Evolutionary conservation across 2,113 vertebrate genomes (phyloP), one percentile per base, ranked within the genome.

Genomic region (Boulengerochromis microlepis): DNA sequence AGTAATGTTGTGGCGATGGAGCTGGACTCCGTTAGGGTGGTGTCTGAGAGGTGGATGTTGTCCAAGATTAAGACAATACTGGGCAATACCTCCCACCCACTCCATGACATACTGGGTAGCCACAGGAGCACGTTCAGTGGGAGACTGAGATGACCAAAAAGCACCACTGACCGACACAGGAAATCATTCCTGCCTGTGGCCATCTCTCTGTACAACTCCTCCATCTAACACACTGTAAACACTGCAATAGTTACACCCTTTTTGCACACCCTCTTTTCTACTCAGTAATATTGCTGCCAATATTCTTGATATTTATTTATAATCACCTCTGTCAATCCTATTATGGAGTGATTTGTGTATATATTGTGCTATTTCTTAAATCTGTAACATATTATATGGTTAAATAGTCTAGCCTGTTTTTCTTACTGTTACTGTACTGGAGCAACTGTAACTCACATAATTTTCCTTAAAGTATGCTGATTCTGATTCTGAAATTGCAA

Each of bases 111-210:
- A 10, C 16, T 61, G 29, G 29, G 29, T 0, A 61, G 16, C 57
- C 29, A 3, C 16, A 33, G 29, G 29, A 61, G 57, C 16, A 0
- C 1, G 2, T 33, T 61, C 9, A 33, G 57, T 1, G 57, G 57
- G 57, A 61, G 29, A 61, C 57, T 0, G 29, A 61, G 57, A 61
- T 61, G 9, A 33, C 16, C 16, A 18, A 61, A 29, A 0, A 29
- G 0, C 56, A 59, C 56, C 56, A 8, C 4, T 56, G 54, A 8
- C 22, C 54, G 2, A 15, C 22, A 56, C 54, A 5, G 54, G 54
- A 56, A 26, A 8, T 26, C 22, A 6, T 61, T 61, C 57, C 29
- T 18, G 57, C 0, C 57, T 18, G 57, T 61, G 57, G 8, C 57
- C 8, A 3, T 61, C 57, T 61, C 29, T 15, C 29, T 4, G 57